Conservation (phyloP, 1,140 invertebrate genomes). For the Lepidurus apus region DNA sequence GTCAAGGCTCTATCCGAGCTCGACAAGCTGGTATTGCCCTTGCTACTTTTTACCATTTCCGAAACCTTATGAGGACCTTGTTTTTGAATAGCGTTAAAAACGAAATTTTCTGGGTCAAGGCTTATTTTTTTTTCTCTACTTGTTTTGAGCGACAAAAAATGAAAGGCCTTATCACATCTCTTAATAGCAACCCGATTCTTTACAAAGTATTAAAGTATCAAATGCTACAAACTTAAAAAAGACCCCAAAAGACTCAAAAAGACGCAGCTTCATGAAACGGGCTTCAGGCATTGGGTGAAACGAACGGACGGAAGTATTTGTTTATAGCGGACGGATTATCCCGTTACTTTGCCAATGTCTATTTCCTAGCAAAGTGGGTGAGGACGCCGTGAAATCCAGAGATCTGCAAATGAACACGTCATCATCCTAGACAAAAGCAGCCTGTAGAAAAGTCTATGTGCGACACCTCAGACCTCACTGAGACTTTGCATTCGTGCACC, state of each 20-base stretch:
- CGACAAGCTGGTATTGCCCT: neutral
- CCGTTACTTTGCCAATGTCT: conserved; percentile 3
- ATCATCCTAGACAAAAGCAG: neutral
- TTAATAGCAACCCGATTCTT: neutral
- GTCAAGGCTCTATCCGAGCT: neutral
- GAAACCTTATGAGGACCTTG: neutral
- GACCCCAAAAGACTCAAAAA: too few species aligned
- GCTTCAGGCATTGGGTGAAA: neutral
- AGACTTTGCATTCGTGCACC: neutral
- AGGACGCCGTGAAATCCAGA: neutral
- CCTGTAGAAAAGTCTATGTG: neutral
- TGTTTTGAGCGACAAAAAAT: neutral
- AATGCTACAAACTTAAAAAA: too few species aligned
- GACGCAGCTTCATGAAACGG: neutral
- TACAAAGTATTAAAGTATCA: neutral
- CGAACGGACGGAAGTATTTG: neutral
- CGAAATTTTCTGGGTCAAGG: neutral
- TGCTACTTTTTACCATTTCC: neutral
- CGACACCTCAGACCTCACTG: conserved; percentile 1
- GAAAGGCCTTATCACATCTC: too few species aligned
- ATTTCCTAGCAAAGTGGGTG: neutral
- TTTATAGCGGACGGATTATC: neutral
- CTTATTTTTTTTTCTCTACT: neutral
- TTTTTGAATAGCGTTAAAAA: neutral
- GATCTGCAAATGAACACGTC: conserved; percentile 4